Conservation (phyloP, 2,113 vertebrate genomes). For the Pseudorectes ferrugineus region DNA sequence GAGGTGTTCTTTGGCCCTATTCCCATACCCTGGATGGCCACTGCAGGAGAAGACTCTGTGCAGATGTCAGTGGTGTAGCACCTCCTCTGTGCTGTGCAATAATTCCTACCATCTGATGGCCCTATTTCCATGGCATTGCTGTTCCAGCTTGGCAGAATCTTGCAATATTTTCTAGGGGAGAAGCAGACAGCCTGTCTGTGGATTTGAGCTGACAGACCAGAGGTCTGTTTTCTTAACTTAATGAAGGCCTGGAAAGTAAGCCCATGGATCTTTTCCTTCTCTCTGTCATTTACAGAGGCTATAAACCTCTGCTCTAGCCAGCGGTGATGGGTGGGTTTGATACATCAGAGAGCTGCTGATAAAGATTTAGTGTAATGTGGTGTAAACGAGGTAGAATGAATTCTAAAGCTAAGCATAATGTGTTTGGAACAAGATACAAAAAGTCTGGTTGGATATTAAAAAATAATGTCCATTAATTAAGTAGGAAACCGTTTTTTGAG, state of each 20-base stretch:
- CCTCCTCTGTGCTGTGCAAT: not conserved
- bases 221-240: conserved; percentile 2
- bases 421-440: not conserved
- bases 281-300: not conserved
- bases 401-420: not conserved
- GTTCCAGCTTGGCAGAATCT: not conserved
- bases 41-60: not conserved
- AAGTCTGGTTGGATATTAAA: not conserved
- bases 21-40: not conserved
- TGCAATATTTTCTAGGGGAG: not conserved
- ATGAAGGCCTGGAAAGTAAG: not conserved
- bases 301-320: not conserved
- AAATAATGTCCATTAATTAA: not conserved
- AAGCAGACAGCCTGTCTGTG: conserved; percentile 9
- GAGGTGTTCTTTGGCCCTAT: not conserved
- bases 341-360: not conserved
- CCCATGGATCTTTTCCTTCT: not conserved
- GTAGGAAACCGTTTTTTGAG: not conserved
- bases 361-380: not conserved
- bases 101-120: not conserved
- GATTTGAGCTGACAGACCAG: not conserved
- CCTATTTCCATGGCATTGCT: not conserved
- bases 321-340: not conserved
- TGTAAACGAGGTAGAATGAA: not conserved
- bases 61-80: not conserved